Base-by-base conservation (phyloP, 1,140 invertebrate genomes). In the Microplitis mediator region DNA sequence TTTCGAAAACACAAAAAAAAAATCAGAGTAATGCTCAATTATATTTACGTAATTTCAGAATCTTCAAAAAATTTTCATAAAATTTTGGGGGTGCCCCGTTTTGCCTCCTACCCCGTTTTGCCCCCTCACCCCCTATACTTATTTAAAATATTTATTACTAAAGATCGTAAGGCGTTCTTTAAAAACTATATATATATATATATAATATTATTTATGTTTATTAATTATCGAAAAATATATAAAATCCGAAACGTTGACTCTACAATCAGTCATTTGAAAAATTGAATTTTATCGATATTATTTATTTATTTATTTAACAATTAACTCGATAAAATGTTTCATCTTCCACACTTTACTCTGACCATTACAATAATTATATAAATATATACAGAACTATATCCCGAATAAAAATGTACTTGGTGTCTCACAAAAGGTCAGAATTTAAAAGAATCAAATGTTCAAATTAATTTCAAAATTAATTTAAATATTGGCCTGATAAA, bases 291-390 rank as follows among this genome's bases (percentile, higher is more conserved):
- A 71, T 63, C 45, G 23, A 39, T 34, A 36, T 13, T 6, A 56
- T 54, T 63, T 70, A 45, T n/a, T 14, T 9, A 62, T 50, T 9
- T 23, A 60, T 32, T 54, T 39, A 64, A 64, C 14, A 67, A 16
- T 31, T 13, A 52, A 69, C 34, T 70, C 69, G 69, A 13, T 50
- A 39, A 45, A 65, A 80, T 79, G 81, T 84, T 79, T 85, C 80
- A 79, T 85, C 85, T 87, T 87, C 85, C 85, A 87, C 85, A 85
- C 84, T 83, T 79, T 80, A 85, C 84, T 85, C 82, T 78, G 78
- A 82, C 77, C 79, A 83, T 76, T 80, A 75, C 72, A 80, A 76
- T 76, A 76, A 73, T 8, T 51, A 16, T 67, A 9, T 51, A 36
- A 73, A 14, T 16, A 39, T 64, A 23, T 71, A 51, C 50, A 23